phyloP scores from a whole-genome alignment of 2,888 invertebrate species.

The Polyommatus iphigenia region DNA sequence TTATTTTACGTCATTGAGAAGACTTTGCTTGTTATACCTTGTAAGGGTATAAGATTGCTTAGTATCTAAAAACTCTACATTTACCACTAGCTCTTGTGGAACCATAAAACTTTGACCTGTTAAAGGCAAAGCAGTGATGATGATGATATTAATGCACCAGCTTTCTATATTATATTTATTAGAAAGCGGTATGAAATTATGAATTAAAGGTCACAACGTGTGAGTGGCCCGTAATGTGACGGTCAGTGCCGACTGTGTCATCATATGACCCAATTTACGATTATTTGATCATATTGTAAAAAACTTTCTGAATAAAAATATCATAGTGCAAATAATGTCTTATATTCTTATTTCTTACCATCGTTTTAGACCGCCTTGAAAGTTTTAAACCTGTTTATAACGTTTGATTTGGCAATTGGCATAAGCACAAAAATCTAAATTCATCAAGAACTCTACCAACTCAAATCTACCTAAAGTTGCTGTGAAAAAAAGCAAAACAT shows the following conservation, averaged over 20 bases:
- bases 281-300: not conserved
- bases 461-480: not conserved
- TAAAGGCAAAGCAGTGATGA: not conserved
- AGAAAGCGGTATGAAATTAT: constrained; percentile 14
- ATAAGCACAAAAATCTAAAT: not conserved
- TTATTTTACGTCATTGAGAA: not conserved
- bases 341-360: too few species aligned
- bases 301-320: not conserved
- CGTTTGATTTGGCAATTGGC: too few species aligned
- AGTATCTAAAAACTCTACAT: not conserved
- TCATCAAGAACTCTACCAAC: not conserved
- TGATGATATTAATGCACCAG: not conserved
- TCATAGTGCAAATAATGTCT: not conserved
- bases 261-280: not conserved
- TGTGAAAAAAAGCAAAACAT: constrained; percentile 36
- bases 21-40: not conserved
- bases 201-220: constrained; percentile 9
- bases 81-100: not conserved
- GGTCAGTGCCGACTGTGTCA: not conserved
- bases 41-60: not conserved
- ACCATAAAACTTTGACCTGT: not conserved
- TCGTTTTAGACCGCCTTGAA: too few species aligned
- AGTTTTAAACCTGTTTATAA: too few species aligned
- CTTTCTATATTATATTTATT: constrained; percentile 25
- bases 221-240: not conserved